phyloP scores from a whole-genome alignment of 2,888 invertebrate species.

The Chalcis sispes region DNA sequence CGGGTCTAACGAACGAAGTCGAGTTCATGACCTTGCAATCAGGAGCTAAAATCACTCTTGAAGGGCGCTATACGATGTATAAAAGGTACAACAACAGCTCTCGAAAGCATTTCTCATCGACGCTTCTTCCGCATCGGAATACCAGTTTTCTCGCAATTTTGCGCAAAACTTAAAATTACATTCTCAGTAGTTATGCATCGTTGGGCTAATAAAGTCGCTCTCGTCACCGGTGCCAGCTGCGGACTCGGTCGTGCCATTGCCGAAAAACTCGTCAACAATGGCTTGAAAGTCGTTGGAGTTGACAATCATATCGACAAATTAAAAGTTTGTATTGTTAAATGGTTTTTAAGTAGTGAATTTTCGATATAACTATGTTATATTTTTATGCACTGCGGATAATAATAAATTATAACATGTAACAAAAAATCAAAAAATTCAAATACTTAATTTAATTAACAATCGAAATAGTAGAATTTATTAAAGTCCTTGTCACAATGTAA shows the following conservation, averaged over 20 bases:
- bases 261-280: slow-evolving; percentile 73
- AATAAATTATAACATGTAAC: no score
- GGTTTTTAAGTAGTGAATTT: not conserved
- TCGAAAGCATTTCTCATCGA: no score
- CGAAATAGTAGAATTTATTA: no score
- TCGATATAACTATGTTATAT: no score
- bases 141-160: no score
- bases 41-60: no score
- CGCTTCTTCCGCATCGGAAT: not conserved
- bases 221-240: slow-evolving; percentile 76
- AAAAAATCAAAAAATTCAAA: not conserved
- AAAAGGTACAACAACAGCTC: slow-evolving; percentile 10
- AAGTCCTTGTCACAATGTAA: not conserved
- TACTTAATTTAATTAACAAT: not conserved
- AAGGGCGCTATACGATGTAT: no score
- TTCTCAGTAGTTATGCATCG: slow-evolving; percentile 68
- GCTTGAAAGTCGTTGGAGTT: slow-evolving; percentile 75
- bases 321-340: no score
- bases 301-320: slow-evolving; percentile 71
- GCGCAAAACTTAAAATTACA: not conserved
- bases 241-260: slow-evolving; percentile 76
- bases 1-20: not conserved
- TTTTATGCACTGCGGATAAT: no score
- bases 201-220: slow-evolving; percentile 75
- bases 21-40: slow-evolving; percentile 5